Percentiles rank a stretch among this genome's conserved stretches.
phyloP scores from a whole-genome alignment of 2,797 vertebrate genomes.

The Sarcophilus harrisii region DNA sequence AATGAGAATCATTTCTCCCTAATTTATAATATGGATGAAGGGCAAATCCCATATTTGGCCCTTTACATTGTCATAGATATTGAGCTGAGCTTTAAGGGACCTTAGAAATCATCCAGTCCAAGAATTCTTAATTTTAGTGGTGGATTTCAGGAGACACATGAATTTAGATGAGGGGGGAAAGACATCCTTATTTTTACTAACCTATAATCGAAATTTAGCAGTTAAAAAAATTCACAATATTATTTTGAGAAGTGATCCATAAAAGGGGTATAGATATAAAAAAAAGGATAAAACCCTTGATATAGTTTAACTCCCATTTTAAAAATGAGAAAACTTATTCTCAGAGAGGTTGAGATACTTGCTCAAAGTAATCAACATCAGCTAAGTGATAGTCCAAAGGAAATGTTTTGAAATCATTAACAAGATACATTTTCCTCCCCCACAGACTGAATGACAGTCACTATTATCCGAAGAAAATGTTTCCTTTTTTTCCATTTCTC shows the following conservation, averaged over 20 bases:
- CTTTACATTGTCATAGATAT: background rate
- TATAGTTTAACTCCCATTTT: background rate
- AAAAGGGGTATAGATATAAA: background rate
- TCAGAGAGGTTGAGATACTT: background rate
- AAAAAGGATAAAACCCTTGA: background rate
- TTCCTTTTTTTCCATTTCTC: slow-evolving; percentile 67
- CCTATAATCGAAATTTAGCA: background rate
- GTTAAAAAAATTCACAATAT: background rate
- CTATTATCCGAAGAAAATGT: slow-evolving; percentile 76
- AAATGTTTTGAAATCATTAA: slow-evolving; percentile 71
- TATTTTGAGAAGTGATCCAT: background rate
- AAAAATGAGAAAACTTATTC: background rate
- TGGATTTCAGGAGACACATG: background rate
- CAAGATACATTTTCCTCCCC: slow-evolving; percentile 72
- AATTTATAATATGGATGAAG: background rate
- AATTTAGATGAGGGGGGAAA: background rate
- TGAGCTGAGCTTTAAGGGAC: background rate
- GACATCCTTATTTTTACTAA: background rate
- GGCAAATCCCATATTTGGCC: background rate
- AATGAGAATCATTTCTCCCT: background rate
- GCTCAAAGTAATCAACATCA: background rate
- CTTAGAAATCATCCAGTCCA: background rate
- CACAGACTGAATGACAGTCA: slow-evolving; percentile 75
- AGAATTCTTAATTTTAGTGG: background rate
- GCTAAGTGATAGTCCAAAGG: slow-evolving; percentile 69